Evolutionary conservation across 2,888 invertebrate genomes (phyloP).

Genomic region (Xylophagus ater): DNA sequence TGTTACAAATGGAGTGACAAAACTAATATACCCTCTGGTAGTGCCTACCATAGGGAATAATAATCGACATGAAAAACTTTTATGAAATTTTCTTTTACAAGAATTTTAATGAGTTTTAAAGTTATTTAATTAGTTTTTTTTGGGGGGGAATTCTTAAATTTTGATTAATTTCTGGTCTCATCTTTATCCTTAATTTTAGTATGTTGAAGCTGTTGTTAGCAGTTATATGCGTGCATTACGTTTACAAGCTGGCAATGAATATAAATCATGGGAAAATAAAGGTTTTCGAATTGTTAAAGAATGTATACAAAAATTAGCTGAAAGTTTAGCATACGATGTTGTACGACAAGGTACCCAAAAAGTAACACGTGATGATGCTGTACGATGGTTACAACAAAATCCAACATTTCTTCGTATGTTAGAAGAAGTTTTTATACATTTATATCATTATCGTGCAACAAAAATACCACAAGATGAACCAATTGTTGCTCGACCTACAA

Average conservation of each 20-base stretch:
- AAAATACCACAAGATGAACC: constrained; percentile 17
- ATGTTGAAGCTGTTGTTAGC: constrained; percentile 63
- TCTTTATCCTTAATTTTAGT: constrained; percentile 42
- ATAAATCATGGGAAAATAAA: constrained; percentile 47
- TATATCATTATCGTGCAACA: constrained; percentile 39
- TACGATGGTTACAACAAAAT: constrained; percentile 40
- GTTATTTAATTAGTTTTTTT: no score
- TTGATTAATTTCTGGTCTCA: no score
- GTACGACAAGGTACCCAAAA: constrained; percentile 28
- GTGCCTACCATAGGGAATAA: no score
- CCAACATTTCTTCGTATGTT: constrained; percentile 43
- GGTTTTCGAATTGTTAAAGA: constrained; percentile 48
- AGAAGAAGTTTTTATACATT: constrained; percentile 44
- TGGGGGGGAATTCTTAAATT: no score
- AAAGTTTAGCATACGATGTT: constrained; percentile 42
- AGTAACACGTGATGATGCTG: constrained; percentile 27
- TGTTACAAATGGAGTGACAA: no score
- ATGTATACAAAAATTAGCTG: constrained; percentile 46
- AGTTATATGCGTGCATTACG: constrained; percentile 62
- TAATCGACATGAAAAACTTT: no score
- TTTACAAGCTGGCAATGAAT: constrained; percentile 43
- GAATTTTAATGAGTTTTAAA: no score
- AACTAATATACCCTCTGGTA: no score
- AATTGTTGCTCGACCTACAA: constrained; percentile 19
- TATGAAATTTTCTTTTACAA: no score